Evolutionary conservation across 2,888 invertebrate genomes (phyloP), one percentile per base, ranked within the genome.

Genomic region (Crocallis elinguaria): DNA sequence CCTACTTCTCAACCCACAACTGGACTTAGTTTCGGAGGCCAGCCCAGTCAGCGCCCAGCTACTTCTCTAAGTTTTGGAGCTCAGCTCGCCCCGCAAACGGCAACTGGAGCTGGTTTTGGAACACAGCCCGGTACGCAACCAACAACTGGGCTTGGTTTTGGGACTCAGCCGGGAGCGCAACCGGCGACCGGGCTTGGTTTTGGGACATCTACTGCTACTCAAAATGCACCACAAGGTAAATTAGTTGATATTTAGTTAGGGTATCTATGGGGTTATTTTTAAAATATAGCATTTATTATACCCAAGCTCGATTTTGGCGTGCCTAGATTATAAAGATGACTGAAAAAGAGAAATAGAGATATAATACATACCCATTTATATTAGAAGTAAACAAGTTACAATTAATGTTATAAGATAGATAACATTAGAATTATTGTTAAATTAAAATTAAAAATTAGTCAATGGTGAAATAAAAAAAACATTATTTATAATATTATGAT

Each of bases 131-230:
- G 32, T 7, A n/a, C 49, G 4, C 41, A 42, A 49, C 43, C 49
- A 19, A 16, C 61, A 0, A 44, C 48, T 7, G 59, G 56, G 2
- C 53, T 67, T 4, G 52, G 52, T 41, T 69, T 67, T 30, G 57
- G 49, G 6, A 7, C 32, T 19, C 42, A 32, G 2, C 32, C 50
- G 0, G 11, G 33, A 5, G 16, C 49, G 3, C 49, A 49, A 36
- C 49, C 51, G 13, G 17, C 58, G 0, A 41, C 48, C 8, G 60
- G 58, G 3, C 53, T 67, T 4, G 53, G 52, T 41, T 69, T 67
- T 33, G 57, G 49, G 11, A 23, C 23, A 7, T 5, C 19, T 4
- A 3, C 29, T 2, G 11, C 29, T 0, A n/a, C 17, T 6, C 42
- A 51, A 13, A 50, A 45, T 0, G 19, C 53, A 0, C 29, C 51